A percentile compares a stretch with the other conserved stretches of the same genome.
Conservation (phyloP, 1,140 invertebrate genomes). For the Drosophila littoralis region DNA sequence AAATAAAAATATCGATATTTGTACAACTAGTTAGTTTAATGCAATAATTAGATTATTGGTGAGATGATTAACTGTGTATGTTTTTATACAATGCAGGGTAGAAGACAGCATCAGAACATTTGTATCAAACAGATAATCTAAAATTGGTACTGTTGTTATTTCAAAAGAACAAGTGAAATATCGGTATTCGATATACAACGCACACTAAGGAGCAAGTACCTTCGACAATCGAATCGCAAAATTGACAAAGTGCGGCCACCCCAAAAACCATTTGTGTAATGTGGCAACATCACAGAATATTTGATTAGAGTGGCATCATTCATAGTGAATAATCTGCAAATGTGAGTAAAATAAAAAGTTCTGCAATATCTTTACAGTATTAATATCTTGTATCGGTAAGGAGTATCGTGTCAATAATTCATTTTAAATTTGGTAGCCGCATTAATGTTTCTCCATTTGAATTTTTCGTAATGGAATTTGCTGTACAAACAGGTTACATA, state of each 20-base stretch:
- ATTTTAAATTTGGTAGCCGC: neutral
- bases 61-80: too few relatives aligned
- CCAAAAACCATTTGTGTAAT: neutral
- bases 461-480: neutral
- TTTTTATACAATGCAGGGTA: too few relatives aligned
- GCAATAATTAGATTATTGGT: neutral
- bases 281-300: neutral
- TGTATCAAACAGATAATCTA: too few relatives aligned
- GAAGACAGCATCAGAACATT: too few relatives aligned
- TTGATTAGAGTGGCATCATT: constrained; percentile 24
- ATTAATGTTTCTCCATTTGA: too few relatives aligned
- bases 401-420: neutral
- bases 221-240: neutral
- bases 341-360: constrained; percentile 54
- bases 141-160: too few relatives aligned
- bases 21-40: neutral
- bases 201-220: neutral
- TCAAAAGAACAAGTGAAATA: too few relatives aligned
- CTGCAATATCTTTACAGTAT: too few relatives aligned
- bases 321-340: constrained; percentile 42
- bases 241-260: neutral
- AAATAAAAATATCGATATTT: neutral
- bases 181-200: too few relatives aligned
- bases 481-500: constrained; percentile 61
- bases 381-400: too few relatives aligned